Conservation (phyloP, 2,797 vertebrate genomes). For the Manis crassicaudata region DNA sequence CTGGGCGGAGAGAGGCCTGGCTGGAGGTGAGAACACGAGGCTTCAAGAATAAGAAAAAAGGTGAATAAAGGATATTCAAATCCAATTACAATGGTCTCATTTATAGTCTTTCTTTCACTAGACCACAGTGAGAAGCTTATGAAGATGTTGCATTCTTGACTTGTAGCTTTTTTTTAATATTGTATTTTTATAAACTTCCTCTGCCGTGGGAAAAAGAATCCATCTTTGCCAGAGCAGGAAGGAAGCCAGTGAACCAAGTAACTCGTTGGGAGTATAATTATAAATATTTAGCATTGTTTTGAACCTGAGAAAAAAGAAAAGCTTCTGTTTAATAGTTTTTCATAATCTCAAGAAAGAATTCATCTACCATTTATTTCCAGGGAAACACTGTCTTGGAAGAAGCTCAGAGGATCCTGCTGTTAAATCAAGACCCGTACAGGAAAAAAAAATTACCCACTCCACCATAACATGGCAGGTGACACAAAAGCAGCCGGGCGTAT, state of each 20-base stretch:
- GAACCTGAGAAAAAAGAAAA: constrained; percentile 46
- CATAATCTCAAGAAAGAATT: constrained; percentile 52
- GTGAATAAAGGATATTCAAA: not conserved
- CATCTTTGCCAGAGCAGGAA: constrained; percentile 44
- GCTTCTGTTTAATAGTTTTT: constrained; percentile 50
- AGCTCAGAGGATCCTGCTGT: constrained; percentile 55
- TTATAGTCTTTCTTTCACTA: constrained; percentile 19
- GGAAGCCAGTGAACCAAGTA: constrained; percentile 26
- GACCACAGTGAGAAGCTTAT: not conserved
- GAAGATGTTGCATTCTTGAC: not conserved
- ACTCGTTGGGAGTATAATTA: not conserved
- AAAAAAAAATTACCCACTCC: constrained; percentile 38
- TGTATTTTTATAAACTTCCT: constrained; percentile 16
- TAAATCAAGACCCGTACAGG: constrained; percentile 21
- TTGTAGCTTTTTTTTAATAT: not conserved
- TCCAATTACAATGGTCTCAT: not conserved
- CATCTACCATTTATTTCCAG: constrained; percentile 54
- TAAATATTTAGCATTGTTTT: constrained; percentile 39
- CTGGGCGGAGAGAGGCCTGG: not conserved
- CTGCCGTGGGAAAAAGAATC: not conserved
- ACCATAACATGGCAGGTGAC: constrained; percentile 46
- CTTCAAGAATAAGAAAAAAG: not conserved
- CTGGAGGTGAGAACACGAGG: not conserved
- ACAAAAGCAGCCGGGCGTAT: not conserved
- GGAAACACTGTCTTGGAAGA: constrained; percentile 55